A percentile compares a stretch with the other conserved stretches of the same genome.
These are phyloP conservation scores for Malaclemys terrapin DNA, from an alignment of 2,113 vertebrate genomes.

Conservation along the genomic window DNA sequence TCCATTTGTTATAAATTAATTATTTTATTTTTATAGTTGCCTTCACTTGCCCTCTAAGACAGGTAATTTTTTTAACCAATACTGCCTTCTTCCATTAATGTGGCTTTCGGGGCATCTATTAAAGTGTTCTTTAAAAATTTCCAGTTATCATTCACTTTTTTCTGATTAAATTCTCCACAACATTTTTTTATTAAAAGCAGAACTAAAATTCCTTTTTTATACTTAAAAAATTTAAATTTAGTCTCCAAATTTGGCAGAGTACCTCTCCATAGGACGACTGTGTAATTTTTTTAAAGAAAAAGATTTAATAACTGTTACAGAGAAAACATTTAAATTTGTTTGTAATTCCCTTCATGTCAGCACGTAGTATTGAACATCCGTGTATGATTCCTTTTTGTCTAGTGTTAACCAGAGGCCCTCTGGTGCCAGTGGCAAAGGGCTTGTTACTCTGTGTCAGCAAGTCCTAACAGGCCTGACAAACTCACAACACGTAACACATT, in stretches of 20 bases:
- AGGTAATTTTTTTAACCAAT: no score
- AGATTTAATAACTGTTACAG: not conserved
- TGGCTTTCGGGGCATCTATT: no score
- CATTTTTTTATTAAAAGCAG: not conserved
- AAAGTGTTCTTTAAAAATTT: no score
- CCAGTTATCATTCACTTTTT: not conserved
- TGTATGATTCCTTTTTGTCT: not conserved
- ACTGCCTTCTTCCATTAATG: no score
- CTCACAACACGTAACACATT: no score
- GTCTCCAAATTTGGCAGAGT: not conserved
- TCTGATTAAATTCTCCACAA: not conserved
- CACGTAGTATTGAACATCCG: constrained; percentile 4
- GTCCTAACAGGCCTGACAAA: no score
- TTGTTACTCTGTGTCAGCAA: no score
- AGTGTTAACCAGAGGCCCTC: not conserved
- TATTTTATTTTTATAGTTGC: no score
- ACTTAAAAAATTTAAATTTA: not conserved
- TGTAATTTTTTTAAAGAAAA: constrained; percentile 14
- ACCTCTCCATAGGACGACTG: not conserved
- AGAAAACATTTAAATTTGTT: not conserved
- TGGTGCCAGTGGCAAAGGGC: not conserved
- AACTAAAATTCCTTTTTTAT: not conserved
- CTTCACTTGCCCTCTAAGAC: no score
- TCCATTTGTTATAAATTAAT: no score
- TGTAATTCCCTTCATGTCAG: not conserved